Evolutionary conservation across 2,888 invertebrate species (phyloP).

Genomic region (Caenorhabditis sp.): DNA sequence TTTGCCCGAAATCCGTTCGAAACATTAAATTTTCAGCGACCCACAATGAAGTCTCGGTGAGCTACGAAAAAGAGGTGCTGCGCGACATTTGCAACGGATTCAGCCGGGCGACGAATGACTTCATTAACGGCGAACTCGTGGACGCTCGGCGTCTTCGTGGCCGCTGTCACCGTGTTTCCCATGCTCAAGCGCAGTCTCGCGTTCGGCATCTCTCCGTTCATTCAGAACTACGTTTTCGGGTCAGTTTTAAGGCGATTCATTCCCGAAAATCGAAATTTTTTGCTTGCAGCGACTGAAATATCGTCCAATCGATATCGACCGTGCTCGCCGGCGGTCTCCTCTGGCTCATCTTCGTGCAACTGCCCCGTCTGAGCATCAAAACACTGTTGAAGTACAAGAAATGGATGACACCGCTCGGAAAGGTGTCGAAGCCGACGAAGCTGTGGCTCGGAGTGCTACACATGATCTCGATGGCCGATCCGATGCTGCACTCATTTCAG

Average conservation of each 20-base stretch:
- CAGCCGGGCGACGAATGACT: conserved; percentile 91
- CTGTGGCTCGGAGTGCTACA: conserved; percentile 89
- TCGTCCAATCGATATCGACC: conserved; percentile 79
- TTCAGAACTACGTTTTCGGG: conserved; percentile 85
- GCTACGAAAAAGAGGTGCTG: conserved; percentile 96
- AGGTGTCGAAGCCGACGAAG: conserved; percentile 86
- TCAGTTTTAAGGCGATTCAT: conserved; percentile 79
- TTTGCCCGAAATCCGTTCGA: not conserved
- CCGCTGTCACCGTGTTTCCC: conserved; percentile 85
- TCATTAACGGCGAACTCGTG: conserved; percentile 92
- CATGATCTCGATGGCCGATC: conserved; percentile 88
- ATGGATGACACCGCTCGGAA: conserved; percentile 93
- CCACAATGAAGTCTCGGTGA: conserved; percentile 97
- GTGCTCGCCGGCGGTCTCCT: conserved; percentile 83
- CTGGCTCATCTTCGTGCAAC: conserved; percentile 85
- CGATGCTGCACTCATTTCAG: conserved; percentile 95
- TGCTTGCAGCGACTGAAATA: conserved; percentile 70
- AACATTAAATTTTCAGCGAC: conserved; percentile 83
- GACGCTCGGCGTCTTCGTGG: conserved; percentile 89
- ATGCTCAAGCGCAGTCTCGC: conserved; percentile 79
- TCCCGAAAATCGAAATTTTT: not conserved
- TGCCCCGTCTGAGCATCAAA: conserved; percentile 90
- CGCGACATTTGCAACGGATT: conserved; percentile 96
- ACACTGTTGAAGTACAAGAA: conserved; percentile 92
- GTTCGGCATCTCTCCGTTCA: conserved; percentile 87